A percentile compares a stretch with the other conserved stretches of the same genome.
phyloP scores from a whole-genome alignment of 2,113 vertebrate genomes.

The Xenus cinereus region DNA sequence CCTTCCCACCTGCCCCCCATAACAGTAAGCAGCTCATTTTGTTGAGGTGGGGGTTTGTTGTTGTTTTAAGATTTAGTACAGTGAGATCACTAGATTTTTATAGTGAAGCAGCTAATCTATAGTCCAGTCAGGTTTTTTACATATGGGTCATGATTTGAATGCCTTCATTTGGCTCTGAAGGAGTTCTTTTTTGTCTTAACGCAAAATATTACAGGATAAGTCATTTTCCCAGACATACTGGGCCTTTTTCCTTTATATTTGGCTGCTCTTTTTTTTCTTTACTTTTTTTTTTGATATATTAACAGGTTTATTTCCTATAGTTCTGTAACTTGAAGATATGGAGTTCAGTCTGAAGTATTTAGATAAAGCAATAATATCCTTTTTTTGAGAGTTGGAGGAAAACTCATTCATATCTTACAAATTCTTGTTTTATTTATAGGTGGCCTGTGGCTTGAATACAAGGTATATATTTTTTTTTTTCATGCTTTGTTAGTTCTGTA shows the following conservation, averaged over 20 bases:
- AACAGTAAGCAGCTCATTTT: neutral
- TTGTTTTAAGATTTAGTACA: neutral
- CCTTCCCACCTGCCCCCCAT: rapidly evolving
- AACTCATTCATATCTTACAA: neutral
- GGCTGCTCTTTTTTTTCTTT: neutral
- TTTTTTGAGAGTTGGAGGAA: neutral
- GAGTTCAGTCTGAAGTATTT: neutral
- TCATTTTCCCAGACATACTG: neutral
- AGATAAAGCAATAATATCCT: neutral
- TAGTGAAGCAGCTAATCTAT: neutral
- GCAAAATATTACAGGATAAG: neutral
- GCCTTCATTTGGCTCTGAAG: neutral
- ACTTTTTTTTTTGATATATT: neutral
- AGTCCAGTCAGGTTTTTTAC: neutral
- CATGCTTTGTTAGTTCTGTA: neutral
- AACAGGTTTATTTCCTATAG: neutral
- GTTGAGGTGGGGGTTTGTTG: no score
- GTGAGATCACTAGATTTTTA: neutral
- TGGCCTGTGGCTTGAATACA: conserved; percentile 73
- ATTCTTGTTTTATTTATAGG: conserved; percentile 61
- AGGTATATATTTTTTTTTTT: conserved; percentile 47
- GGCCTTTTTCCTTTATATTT: neutral
- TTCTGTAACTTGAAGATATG: neutral
- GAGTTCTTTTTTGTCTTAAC: neutral
- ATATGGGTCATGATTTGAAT: neutral